Evolutionary conservation across 1,140 invertebrate species (phyloP), one percentile per base, ranked within the genome.

Genomic region (Bombus haemorrhoidalis): DNA sequence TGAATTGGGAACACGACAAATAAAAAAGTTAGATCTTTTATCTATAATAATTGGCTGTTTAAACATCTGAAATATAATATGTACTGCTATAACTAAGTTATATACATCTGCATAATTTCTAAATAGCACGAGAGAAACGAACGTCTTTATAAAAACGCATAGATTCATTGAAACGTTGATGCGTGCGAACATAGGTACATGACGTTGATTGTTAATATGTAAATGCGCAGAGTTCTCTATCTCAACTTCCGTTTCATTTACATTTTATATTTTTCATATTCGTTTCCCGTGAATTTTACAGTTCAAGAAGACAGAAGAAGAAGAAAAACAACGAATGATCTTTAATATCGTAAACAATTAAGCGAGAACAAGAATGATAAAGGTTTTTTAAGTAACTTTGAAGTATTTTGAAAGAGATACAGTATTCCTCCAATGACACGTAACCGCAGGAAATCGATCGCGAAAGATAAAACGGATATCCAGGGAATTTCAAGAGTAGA

Each of bases 381-480:
- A 41, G 15, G 9, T 32, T 34, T 66, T 78, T 66, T 25, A 41
- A 43, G 4, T 18, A 34, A 66, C 18, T 28, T 43, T 79, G 3
- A 68, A 34, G 32, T 79, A 68, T 79, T 79, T 79, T 68, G 22
- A 37, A 32, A 68, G 64, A 39, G 77, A 68, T n/a, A 79, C 32
- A 68, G 37, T 79, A 79, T 79, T 68, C 28, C 41, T 79, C 25
- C 77, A 79, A 79, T 68, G 41, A 68, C 77, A 68, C 25, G n/a
- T 68, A 79, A 79, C 77, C 77, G 77, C 77, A 79, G 9, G 77
- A 47, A 79, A 79, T 47, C 34, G 64, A 80, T 69, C 41, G 59
- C 43, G 64, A 80, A 69, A 80, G 34, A 80, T 80, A 80, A 80
- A 69, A 80, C 64, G 32, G 43, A 28, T 4, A 53, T 28, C 13